These are phyloP conservation scores for Regulus satrapa DNA, from an alignment of 2,113 vertebrate genomes.

Conservation along the genomic window DNA sequence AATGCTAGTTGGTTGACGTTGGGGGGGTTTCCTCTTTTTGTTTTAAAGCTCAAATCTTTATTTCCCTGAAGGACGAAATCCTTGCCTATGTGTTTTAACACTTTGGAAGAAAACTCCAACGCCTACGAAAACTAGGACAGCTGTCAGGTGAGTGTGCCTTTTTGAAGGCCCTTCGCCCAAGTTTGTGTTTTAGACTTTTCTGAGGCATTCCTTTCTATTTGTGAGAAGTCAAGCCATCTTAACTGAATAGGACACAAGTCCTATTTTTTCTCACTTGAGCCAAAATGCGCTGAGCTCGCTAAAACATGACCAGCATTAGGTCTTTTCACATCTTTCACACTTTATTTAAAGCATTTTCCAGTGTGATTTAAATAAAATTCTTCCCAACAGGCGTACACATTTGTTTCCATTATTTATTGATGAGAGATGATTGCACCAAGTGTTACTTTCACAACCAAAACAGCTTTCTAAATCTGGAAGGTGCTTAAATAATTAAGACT, in stretches of 20 bases:
- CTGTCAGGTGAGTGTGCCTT: background rate
- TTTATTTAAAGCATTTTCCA: background rate
- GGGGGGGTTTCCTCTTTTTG: background rate
- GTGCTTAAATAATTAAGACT: slow-evolving; percentile 55
- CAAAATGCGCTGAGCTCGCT: background rate
- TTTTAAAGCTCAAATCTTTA: background rate
- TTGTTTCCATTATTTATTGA: slow-evolving; percentile 55
- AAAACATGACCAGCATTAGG: background rate
- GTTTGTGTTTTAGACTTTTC: background rate
- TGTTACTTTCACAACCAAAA: slow-evolving; percentile 42
- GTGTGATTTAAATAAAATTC: background rate
- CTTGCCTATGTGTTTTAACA: background rate
- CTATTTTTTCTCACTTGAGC: background rate
- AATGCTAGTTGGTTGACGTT: background rate
- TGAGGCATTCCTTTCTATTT: background rate
- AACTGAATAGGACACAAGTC: background rate
- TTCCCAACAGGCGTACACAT: background rate
- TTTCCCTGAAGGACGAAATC: background rate
- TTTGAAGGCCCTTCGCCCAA: background rate
- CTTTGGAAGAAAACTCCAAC: background rate
- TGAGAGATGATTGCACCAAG: background rate
- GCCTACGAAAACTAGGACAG: fast-evolving
- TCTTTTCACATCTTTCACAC: background rate
- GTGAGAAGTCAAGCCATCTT: background rate
- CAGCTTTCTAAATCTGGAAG: slow-evolving; percentile 47